Evolutionary conservation across 1,140 invertebrate genomes (phyloP).

Genomic region (Pseudomyrmex flavicornis): DNA sequence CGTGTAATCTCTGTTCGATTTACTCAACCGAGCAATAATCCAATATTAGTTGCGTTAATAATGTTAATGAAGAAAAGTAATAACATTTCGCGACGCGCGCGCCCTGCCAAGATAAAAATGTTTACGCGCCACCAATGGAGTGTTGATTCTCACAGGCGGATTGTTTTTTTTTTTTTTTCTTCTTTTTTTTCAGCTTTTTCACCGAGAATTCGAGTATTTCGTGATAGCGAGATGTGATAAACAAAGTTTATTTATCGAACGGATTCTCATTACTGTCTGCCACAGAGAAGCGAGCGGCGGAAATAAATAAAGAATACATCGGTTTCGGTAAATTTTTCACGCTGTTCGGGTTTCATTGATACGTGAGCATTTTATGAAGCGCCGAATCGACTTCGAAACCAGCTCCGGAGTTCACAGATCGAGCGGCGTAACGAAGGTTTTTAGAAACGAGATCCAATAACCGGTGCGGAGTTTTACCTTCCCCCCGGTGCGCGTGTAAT

Average conservation of each 20-base stretch:
- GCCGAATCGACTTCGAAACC: conserved; percentile 46
- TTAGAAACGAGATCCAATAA: conserved; percentile 59
- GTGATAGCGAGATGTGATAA: conserved; percentile 11
- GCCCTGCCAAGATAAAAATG: no score
- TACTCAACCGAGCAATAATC: background rate
- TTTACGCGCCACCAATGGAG: no score
- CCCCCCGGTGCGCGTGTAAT: conserved; percentile 29
- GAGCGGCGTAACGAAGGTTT: conserved; percentile 56
- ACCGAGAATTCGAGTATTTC: background rate
- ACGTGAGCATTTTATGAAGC: conserved; percentile 59
- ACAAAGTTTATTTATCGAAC: conserved; percentile 17
- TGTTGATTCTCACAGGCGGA: no score
- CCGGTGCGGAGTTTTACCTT: conserved; percentile 42
- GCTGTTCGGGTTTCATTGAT: conserved; percentile 39
- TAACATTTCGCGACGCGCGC: no score
- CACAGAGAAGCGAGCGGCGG: background rate
- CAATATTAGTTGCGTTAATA: background rate
- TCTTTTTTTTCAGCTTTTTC: background rate
- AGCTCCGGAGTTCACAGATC: conserved; percentile 16
- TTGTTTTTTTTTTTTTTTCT: no score
- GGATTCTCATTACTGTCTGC: conserved; percentile 10
- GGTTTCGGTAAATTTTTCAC: conserved; percentile 42
- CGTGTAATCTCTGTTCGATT: conserved; percentile 11
- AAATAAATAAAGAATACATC: conserved; percentile 54
- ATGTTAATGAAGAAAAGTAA: no score